These are phyloP conservation scores for Morus bassanus DNA, from an alignment of 2,797 vertebrate genomes.

Conservation along the genomic window DNA sequence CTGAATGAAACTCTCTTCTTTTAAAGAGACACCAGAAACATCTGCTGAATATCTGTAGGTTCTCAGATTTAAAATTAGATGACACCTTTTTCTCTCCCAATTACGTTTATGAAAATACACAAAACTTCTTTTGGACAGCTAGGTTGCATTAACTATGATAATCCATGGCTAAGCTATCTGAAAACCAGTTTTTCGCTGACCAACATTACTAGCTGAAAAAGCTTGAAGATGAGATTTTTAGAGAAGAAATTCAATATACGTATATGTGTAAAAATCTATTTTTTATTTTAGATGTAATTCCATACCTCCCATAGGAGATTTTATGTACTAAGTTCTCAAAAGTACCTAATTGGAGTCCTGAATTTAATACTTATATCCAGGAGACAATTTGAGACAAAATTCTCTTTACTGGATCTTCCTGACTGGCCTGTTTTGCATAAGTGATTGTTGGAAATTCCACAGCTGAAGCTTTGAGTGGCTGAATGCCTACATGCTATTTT, in stretches of 20 bases:
- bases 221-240: rapidly evolving
- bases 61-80: not conserved
- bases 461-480: not conserved
- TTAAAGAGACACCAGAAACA: not conserved
- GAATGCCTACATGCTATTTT: not conserved
- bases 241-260: not conserved
- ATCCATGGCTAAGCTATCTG: not conserved
- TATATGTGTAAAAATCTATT: not conserved
- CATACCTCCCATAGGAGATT: not conserved
- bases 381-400: not conserved
- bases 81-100: not conserved
- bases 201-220: not conserved
- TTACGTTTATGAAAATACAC: not conserved
- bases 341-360: rapidly evolving
- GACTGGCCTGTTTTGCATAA: not conserved
- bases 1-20: not conserved
- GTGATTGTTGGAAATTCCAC: not conserved
- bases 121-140: not conserved
- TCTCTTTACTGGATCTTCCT: not conserved
- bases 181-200: not conserved
- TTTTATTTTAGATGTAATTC: not conserved
- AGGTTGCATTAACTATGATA: not conserved
- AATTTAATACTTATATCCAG: not conserved
- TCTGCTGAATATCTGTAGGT: not conserved
- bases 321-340: not conserved